These are phyloP conservation scores for Catajapyx aquilonaris DNA, from an alignment of 1,140 invertebrate genomes.

Conservation along the genomic window DNA sequence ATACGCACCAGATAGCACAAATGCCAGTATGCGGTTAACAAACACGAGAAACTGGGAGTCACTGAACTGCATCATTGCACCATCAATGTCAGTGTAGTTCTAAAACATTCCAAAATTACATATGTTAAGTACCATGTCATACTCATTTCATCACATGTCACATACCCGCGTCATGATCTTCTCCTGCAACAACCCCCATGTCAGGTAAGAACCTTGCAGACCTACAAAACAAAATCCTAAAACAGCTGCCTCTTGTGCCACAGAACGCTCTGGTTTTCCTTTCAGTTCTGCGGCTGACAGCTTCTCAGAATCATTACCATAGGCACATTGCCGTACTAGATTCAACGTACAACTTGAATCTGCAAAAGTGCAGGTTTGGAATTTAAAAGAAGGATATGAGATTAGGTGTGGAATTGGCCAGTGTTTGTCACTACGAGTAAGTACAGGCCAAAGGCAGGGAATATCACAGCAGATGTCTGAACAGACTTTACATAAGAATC, in stretches of 20 bases:
- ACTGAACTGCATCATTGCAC: constrained; percentile 45
- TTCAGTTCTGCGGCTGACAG: no score
- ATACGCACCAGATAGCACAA: constrained; percentile 43
- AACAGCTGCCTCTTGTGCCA: constrained; percentile 28
- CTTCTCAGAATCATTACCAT: no score
- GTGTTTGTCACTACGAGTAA: no score
- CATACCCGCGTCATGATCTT: constrained; percentile 68
- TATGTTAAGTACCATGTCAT: constrained; percentile 12
- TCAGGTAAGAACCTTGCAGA: constrained; percentile 72
- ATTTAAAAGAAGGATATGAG: no score
- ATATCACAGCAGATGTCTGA: no score
- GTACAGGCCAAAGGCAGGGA: no score
- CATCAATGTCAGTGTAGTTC: constrained; percentile 39
- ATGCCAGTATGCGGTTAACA: constrained; percentile 72
- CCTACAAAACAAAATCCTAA: constrained; percentile 65
- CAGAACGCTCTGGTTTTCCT: neutral
- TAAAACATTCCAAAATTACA: constrained; percentile 24
- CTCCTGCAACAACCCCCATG: constrained; percentile 87
- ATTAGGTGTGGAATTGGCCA: no score
- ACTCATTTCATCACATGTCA: neutral
- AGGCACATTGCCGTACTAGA: no score
- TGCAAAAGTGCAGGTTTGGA: no score
- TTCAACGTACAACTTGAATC: no score
- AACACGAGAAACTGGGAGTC: constrained; percentile 94
- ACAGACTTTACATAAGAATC: no score